These are phyloP conservation scores for Eupithecia subumbrata DNA, from an alignment of 2,888 invertebrate species.

Conservation along the genomic window DNA sequence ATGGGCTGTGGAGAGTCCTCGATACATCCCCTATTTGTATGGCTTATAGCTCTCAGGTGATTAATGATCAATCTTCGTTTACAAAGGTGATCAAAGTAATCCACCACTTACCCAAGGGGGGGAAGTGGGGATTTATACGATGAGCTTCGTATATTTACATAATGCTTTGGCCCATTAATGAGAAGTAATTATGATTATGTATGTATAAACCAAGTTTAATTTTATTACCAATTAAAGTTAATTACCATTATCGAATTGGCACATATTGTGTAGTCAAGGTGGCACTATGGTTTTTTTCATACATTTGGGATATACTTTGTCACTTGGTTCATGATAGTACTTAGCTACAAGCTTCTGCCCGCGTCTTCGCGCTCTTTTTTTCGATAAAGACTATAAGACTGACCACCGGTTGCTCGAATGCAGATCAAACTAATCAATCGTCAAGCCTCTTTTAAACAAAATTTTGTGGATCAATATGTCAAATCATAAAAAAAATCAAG, in stretches of 20 bases:
- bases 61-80: slow-evolving; percentile 15
- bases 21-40: slow-evolving; percentile 12
- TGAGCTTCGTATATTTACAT: neutral
- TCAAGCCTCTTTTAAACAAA: too few species aligned
- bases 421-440: too few species aligned
- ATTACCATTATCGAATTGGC: neutral
- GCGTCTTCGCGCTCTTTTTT: too few species aligned
- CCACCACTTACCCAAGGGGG: neutral
- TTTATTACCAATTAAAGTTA: neutral
- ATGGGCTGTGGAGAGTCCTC: slow-evolving; percentile 7
- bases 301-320: too few species aligned
- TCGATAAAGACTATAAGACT: too few species aligned
- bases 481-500: too few species aligned
- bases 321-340: too few species aligned
- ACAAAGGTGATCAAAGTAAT: slow-evolving; percentile 9
- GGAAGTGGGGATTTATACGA: neutral
- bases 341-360: too few species aligned
- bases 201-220: neutral
- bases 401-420: too few species aligned
- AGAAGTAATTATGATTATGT: neutral
- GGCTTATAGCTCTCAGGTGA: slow-evolving; percentile 10
- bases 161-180: neutral
- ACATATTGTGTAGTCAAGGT: neutral
- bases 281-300: too few species aligned
- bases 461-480: too few species aligned